Conservation (phyloP, 53 echinoderm and acorn worm species). For the Glandiceps talaboti region DNA sequence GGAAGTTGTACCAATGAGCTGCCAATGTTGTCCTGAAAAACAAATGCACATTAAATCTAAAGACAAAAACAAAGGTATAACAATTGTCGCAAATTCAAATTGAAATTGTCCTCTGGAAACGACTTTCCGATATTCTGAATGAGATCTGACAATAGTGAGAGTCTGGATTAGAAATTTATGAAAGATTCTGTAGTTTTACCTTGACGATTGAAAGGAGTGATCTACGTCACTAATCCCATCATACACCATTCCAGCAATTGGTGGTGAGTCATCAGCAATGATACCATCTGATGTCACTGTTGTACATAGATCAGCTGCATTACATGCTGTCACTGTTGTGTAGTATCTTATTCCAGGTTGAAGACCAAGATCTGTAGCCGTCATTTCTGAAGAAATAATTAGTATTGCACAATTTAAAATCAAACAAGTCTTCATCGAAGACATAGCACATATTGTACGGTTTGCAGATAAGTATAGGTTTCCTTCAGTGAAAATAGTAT, state of each 20-base stretch:
- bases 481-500: too few relatives aligned
- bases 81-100: too few relatives aligned
- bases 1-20: slow-evolving; percentile 44
- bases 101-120: too few relatives aligned
- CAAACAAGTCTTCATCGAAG: too few relatives aligned
- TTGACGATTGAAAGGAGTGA: slow-evolving; percentile 20
- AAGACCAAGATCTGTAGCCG: slow-evolving; percentile 13
- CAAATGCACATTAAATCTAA: slow-evolving; percentile 3
- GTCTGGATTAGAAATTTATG: too few relatives aligned
- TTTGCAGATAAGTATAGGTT: too few relatives aligned
- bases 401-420: too few relatives aligned
- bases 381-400: neutral
- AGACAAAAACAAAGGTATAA: too few relatives aligned
- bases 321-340: slow-evolving; percentile 28
- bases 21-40: slow-evolving; percentile 5
- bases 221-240: slow-evolving; percentile 18
- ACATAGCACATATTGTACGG: too few relatives aligned
- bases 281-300: slow-evolving; percentile 42
- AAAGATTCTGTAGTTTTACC: too few relatives aligned
- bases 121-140: too few relatives aligned
- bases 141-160: too few relatives aligned
- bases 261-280: slow-evolving; percentile 27
- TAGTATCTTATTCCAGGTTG: slow-evolving; percentile 32
- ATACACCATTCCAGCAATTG: slow-evolving; percentile 21
- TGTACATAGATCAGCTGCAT: slow-evolving; percentile 39